phyloP scores from a whole-genome alignment of 2,113 vertebrate genomes.

The Toxotes jaculatrix region DNA sequence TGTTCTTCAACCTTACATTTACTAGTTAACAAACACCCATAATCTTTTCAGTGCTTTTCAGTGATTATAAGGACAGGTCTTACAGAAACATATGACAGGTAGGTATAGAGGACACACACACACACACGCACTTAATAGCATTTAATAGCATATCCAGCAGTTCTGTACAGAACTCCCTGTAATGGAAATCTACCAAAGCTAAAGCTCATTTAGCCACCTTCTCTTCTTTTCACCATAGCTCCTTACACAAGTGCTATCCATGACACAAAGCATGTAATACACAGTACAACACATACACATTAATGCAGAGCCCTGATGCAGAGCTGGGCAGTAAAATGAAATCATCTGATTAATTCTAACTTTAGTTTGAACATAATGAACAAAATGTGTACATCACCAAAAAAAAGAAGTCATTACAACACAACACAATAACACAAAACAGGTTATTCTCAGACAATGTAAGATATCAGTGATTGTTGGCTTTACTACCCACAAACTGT shows the following conservation, averaged over 20 bases:
- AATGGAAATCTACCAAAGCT: background rate
- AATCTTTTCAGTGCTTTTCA: background rate
- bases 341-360: too few species aligned
- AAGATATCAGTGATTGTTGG: too few species aligned
- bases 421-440: too few species aligned
- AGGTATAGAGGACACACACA: slow-evolving; percentile 14
- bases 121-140: too few species aligned
- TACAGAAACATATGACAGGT: slow-evolving; percentile 18
- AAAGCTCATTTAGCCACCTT: background rate
- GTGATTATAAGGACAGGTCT: slow-evolving; percentile 34
- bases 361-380: too few species aligned
- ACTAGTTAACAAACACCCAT: background rate
- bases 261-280: background rate
- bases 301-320: background rate
- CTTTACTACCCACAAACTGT: too few species aligned
- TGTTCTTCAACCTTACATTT: background rate
- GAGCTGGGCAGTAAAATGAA: background rate
- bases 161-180: too few species aligned
- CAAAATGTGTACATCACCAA: too few species aligned
- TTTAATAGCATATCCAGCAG: too few species aligned
- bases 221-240: background rate
- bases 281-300: background rate
- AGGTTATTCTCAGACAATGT: too few species aligned
- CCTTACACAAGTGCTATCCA: background rate
- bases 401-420: too few species aligned